Evolutionary conservation across 2,113 vertebrate genomes (phyloP), one percentile per base, ranked within the genome.

Genomic region (Syngnathoides biaculeatus): DNA sequence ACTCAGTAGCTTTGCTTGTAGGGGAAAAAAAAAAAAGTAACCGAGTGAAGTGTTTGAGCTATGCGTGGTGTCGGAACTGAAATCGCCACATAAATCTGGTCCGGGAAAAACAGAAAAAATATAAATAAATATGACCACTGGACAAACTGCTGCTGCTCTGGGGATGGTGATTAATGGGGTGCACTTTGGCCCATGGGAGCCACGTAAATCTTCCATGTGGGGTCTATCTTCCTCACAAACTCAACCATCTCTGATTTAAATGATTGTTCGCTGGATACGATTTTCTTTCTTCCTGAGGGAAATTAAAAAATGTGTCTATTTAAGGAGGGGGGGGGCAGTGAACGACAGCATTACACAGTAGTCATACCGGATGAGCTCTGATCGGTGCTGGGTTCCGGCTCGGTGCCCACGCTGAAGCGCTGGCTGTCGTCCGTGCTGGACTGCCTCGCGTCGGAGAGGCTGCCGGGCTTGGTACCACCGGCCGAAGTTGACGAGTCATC

Each of bases 301-400:
- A 35, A 35, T n/a, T n/a, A n/a, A n/a, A n/a, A n/a, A n/a, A n/a
- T n/a, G n/a, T n/a, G n/a, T n/a, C n/a, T n/a, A n/a, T n/a, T n/a
- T n/a, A 35, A 35, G 6, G 30, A 35, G 20, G 22, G n/a, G n/a
- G n/a, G 48, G 10, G 48, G 20, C 55, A 30, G 55, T 50, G 2
- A 50, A 50, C 20, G 57, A 38, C 27, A 0, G 8, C 12, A 60
- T 42, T 13, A 11, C 45, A 5, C 47, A 19, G 45, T 10, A 20
- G 15, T 35, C 48, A 8, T 43, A 99, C 97, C 97, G 91, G 95
- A 94, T 35, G 95, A 94, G 38, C 91, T 91, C 88, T 95, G 94
- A 75, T 94, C 95, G 4, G 92, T 92, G 72, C 92, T 91, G 2
- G 89, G 89, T 74, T 94, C 93, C 0, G 88, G 86, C 74, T 89